Evolutionary conservation across 2,888 invertebrate species (phyloP).

Genomic region (Napeogenes inachia): DNA sequence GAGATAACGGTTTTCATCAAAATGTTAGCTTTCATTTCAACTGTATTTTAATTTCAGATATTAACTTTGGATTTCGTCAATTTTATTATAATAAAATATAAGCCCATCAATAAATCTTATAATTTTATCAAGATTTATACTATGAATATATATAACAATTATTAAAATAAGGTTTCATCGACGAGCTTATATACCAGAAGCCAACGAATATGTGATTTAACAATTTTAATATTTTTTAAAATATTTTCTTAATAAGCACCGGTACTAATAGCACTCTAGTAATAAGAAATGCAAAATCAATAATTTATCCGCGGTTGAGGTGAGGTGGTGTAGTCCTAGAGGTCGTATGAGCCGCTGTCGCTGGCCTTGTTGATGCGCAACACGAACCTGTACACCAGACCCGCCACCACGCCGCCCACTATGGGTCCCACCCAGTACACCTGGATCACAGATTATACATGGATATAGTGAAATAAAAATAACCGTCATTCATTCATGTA

Average conservation of each 20-base stretch:
- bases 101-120: slow-evolving; percentile 41
- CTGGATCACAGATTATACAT: slow-evolving; percentile 50
- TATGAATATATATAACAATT: slow-evolving; percentile 34
- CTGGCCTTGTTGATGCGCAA: slow-evolving; percentile 84
- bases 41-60: slow-evolving; percentile 9
- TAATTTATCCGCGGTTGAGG: not conserved
- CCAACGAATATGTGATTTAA: too few relatives aligned
- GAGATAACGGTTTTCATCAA: not conserved
- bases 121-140: slow-evolving; percentile 21
- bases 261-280: not conserved
- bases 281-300: not conserved
- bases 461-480: too few relatives aligned
- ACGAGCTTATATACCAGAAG: slow-evolving; percentile 39
- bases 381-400: slow-evolving; percentile 83
- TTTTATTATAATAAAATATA: slow-evolving; percentile 29
- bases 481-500: too few relatives aligned
- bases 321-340: slow-evolving; percentile 57
- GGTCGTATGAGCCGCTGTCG: slow-evolving; percentile 87
- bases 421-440: slow-evolving; percentile 93
- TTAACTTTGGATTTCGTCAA: slow-evolving; percentile 17
- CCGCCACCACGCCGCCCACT: slow-evolving; percentile 85
- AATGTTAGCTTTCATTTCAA: not conserved
- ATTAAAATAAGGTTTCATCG: slow-evolving; percentile 37
- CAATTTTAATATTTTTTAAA: too few relatives aligned
- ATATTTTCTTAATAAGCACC: not conserved